Evolutionary conservation across 23 tunicate species (phyloP).

Genomic region (Halocynthia roretzi): DNA sequence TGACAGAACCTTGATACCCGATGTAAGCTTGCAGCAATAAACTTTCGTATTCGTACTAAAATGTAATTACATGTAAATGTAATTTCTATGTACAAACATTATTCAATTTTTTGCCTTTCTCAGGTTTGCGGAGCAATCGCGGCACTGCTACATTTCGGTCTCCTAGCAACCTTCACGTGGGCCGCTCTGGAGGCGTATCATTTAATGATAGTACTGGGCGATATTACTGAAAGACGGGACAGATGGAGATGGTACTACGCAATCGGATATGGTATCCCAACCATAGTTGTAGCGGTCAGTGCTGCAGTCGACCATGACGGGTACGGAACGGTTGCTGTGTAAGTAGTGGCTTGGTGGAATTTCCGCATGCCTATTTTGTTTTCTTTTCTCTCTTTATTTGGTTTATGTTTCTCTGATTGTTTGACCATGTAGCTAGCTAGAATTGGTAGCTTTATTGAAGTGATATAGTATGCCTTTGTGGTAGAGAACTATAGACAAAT

Average conservation of each 20-base stretch:
- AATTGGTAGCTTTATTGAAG: no score
- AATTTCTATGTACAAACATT: not conserved
- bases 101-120: not conserved
- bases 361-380: no score
- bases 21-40: slow-evolving; percentile 22
- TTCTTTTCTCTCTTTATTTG: no score
- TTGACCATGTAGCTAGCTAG: no score
- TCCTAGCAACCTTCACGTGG: slow-evolving; percentile 69
- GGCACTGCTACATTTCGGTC: slow-evolving; percentile 59
- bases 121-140: slow-evolving; percentile 65
- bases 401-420: no score
- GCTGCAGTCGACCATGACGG: slow-evolving; percentile 58
- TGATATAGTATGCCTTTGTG: no score
- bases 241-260: slow-evolving; percentile 84
- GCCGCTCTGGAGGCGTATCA: slow-evolving; percentile 63
- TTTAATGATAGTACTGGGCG: slow-evolving; percentile 27
- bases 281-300: slow-evolving; percentile 41
- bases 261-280: slow-evolving; percentile 69
- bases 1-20: slow-evolving; percentile 26
- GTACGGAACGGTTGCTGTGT: slow-evolving; percentile 48
- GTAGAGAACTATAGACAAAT: no score
- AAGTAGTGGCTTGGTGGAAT: slow-evolving; percentile 29
- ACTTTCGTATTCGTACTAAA: not conserved
- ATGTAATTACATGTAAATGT: not conserved
- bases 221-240: slow-evolving; percentile 38